Base-by-base conservation (phyloP, 2,888 invertebrate species). In the Tetragnatha montana region DNA sequence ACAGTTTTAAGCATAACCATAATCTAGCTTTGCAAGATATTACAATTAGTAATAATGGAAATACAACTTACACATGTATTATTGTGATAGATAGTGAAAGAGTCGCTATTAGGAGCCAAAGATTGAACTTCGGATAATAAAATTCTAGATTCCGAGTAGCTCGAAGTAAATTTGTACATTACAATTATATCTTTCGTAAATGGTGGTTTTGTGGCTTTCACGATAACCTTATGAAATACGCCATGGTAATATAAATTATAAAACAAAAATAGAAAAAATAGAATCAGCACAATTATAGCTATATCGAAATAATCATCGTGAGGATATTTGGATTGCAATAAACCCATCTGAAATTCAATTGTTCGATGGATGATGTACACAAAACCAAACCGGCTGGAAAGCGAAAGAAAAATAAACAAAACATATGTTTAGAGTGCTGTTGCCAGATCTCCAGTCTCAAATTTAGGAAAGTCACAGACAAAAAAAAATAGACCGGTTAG, bases 71-170 rank as follows among this genome's bases (percentile, higher is more conserved):
- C 89, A 49, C 69, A 81, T 35, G 94, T 94, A 91, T 94, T 93
- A 91, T 94, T 94, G 91, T 94, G 94, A 91, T 94, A 94, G 17
- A 94, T 92, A 2, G 94, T 94, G 79, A 94, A 91, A n/a, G 92
- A 92, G 90, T 92, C 93, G 81, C 92, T 91, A 50, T 92, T 91
- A 0, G 94, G 94, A 3, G 93, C 93, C n/a, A 93, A 89, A 14
- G 91, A 92, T 50, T 92, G 92, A 2, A 93, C 92, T 92, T 94
- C 94, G 0, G 93, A 93, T 91, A 94, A 94, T 12, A 93, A 91
- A 6, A 92, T 91, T 6, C 94, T 93, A 76, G 93, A 92, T 81
- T 94, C 92, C 87, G 93, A 93, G 92, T 94, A 94, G 6, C 94
- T 94, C 74, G 92, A 92, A 22, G 93, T 93, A 91, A 93, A 93